These are phyloP conservation scores for Metopolophium dirhodum DNA, from an alignment of 1,140 invertebrate species.

Conservation along the genomic window DNA sequence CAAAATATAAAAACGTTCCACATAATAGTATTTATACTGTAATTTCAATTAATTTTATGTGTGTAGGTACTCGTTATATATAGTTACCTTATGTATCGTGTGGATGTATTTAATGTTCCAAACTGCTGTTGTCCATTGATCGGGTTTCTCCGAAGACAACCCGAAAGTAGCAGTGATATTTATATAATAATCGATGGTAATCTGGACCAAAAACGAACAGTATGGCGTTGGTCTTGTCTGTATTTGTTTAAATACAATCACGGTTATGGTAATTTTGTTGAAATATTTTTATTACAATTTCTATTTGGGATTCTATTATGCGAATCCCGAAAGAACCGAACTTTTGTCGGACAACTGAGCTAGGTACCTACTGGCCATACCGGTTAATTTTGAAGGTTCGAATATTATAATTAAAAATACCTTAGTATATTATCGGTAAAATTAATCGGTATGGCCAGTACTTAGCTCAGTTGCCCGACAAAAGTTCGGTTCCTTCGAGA, in stretches of 20 bases:
- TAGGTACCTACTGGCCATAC: no score
- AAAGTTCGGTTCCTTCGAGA: neutral
- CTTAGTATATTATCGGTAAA: no score
- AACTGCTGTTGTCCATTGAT: conserved; percentile 60
- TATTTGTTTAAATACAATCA: neutral
- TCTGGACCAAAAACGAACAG: neutral
- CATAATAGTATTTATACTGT: neutral
- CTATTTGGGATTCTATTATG: no score
- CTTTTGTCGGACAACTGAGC: no score
- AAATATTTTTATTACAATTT: neutral
- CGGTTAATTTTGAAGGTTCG: no score
- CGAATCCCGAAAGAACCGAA: no score
- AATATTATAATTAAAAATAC: no score
- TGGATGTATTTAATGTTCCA: conserved; percentile 59
- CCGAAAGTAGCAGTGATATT: neutral
- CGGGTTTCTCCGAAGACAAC: neutral
- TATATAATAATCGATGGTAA: neutral
- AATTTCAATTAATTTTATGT: neutral
- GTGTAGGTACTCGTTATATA: neutral
- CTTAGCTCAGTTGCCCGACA: no score
- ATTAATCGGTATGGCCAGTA: no score
- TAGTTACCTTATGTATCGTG: conserved; percentile 59
- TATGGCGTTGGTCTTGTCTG: neutral
- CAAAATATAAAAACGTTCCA: no score
- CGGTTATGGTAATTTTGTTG: neutral